Evolutionary conservation across 2,113 vertebrate genomes (phyloP).

Genomic region (Syrrhaptes paradoxus): DNA sequence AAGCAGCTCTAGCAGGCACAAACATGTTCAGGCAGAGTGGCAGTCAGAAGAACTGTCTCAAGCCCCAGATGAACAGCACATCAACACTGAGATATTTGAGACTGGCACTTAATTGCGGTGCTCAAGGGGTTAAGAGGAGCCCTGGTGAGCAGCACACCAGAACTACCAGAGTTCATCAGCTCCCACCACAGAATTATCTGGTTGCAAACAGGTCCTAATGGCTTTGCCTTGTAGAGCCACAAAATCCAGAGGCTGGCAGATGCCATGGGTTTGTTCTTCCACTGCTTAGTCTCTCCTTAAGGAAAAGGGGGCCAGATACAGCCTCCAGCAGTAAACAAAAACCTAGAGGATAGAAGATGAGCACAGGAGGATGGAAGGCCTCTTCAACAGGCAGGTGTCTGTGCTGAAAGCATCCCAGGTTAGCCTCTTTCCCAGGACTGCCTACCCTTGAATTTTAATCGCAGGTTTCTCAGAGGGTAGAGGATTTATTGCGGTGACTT

Average conservation of each 20-base stretch:
- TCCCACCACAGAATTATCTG: not conserved
- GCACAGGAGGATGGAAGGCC: not conserved
- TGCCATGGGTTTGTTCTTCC: not conserved
- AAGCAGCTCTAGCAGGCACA: not conserved
- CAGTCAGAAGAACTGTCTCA: not conserved
- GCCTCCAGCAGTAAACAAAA: not conserved
- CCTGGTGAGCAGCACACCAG: not conserved
- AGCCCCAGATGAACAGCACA: not conserved
- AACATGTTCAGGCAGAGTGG: not conserved
- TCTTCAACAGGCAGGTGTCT: not conserved
- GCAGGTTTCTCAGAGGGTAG: not conserved
- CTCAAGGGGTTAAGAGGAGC: not conserved
- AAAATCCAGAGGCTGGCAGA: not conserved
- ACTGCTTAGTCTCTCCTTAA: not conserved
- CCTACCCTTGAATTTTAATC: not conserved
- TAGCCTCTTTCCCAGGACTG: not conserved
- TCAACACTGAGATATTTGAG: not conserved
- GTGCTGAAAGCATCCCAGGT: fast-evolving
- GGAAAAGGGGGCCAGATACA: not conserved
- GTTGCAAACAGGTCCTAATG: not conserved
- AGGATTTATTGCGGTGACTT: not conserved
- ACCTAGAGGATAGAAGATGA: not conserved
- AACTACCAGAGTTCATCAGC: not conserved
- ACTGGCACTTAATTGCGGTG: fast-evolving
- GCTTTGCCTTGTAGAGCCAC: not conserved